A percentile compares a stretch with the other conserved stretches of the same genome.
Conservation (phyloP, 1,140 invertebrate species). For the Notospermus geniculatus region DNA sequence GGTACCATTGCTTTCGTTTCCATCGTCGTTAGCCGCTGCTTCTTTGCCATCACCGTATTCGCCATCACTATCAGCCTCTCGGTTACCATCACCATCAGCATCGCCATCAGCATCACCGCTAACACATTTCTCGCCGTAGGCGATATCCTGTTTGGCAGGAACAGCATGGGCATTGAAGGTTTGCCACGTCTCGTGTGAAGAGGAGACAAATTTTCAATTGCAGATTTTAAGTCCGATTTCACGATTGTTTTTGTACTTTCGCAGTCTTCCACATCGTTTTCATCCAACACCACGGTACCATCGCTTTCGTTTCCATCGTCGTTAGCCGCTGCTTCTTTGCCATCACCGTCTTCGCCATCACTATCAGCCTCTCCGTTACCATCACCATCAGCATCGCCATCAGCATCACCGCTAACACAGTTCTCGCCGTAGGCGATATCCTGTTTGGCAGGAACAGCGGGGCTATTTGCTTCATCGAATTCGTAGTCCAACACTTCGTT, state of each 20-base stretch:
- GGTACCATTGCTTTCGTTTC: conserved; percentile 2
- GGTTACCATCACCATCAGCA: neutral
- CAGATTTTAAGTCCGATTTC: no score
- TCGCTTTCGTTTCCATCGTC: conserved; percentile 6
- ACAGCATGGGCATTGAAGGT: neutral
- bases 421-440: neutral
- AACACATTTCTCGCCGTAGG: no score
- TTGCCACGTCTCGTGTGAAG: no score
- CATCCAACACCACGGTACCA: conserved; percentile 1
- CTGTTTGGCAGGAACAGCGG: neutral
- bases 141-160: no score
- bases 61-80: neutral
- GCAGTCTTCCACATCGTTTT: neutral
- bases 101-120: neutral
- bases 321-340: no score
- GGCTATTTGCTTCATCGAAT: neutral
- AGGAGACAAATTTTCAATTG: no score
- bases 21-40: no score
- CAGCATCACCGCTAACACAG: no score
- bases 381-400: neutral
- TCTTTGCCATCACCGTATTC: no score
- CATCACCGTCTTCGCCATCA: neutral
- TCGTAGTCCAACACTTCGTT: conserved; percentile 8
- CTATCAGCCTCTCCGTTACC: neutral
- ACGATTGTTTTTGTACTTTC: no score